Evolutionary conservation across 2,113 vertebrate species (phyloP).

Genomic region (Lamprotornis superbus): DNA sequence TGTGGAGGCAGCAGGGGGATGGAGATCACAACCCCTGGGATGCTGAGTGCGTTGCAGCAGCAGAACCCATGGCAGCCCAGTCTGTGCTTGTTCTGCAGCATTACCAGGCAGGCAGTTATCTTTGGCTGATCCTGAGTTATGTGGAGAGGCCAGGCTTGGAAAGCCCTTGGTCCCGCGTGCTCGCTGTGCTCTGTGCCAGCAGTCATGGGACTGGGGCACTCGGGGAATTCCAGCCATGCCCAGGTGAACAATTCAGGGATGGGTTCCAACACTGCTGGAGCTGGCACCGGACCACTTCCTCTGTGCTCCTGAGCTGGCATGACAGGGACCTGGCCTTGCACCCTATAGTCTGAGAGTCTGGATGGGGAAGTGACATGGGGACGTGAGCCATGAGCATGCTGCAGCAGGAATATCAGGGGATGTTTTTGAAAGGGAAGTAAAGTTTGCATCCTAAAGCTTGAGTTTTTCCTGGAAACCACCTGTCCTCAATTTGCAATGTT

Average conservation of each 20-base stretch:
- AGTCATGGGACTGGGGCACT: not conserved
- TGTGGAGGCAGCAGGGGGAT: not conserved
- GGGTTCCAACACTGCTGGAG: not conserved
- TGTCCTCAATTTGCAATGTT: not conserved
- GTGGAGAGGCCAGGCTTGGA: not conserved
- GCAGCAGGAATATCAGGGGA: not conserved
- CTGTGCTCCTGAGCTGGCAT: not conserved
- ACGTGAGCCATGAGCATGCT: not conserved
- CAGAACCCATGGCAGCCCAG: rapidly evolving
- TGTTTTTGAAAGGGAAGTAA: not conserved
- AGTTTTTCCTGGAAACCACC: not conserved
- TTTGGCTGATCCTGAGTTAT: not conserved
- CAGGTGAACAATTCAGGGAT: not conserved
- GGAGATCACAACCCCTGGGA: not conserved
- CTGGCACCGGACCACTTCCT: not conserved
- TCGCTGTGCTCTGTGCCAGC: not conserved
- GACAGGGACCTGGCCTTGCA: not conserved
- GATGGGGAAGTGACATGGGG: not conserved
- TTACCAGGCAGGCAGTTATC: not conserved
- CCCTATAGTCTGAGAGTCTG: not conserved
- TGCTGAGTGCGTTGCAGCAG: not conserved
- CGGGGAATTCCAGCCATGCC: not conserved
- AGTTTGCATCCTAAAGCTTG: not conserved
- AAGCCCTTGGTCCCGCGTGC: not conserved
- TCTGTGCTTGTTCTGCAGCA: not conserved